Conservation (phyloP, 2,797 vertebrate genomes). For the Parauchenoglanis punctatus region DNA sequence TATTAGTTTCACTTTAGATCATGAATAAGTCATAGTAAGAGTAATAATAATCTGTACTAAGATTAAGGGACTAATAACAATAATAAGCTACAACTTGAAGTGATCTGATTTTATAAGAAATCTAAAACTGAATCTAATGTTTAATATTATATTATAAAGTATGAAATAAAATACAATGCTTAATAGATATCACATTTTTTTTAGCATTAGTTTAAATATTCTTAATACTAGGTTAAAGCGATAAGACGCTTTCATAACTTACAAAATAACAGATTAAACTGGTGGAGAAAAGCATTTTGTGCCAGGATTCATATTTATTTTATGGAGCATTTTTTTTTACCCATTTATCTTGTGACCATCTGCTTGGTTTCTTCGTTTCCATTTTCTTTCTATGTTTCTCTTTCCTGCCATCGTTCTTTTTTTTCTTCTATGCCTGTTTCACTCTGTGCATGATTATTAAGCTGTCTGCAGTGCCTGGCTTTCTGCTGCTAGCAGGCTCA, state of each 20-base stretch:
- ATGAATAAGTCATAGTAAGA: not conserved
- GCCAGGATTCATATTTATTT: slow-evolving; percentile 24
- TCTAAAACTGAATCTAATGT: not conserved
- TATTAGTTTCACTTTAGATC: not conserved
- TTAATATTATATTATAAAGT: not conserved
- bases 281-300: not conserved
- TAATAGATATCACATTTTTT: not conserved
- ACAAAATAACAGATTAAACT: not conserved
- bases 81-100: not conserved
- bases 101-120: not conserved
- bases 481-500: slow-evolving; percentile 25
- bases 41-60: not conserved
- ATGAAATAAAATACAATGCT: not conserved
- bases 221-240: not conserved
- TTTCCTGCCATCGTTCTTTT: slow-evolving; percentile 18
- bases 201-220: not conserved
- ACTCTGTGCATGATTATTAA: slow-evolving; percentile 48
- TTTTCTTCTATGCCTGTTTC: slow-evolving; percentile 23
- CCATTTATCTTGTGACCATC: slow-evolving; percentile 13
- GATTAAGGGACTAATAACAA: not conserved
- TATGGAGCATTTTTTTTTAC: not conserved
- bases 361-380: slow-evolving; percentile 20
- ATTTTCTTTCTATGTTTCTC: not conserved
- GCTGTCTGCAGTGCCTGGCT: slow-evolving; percentile 38
- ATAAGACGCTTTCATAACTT: not conserved